Evolutionary conservation across 2,113 vertebrate species (phyloP).

Genomic region (Sclerurus mexicanus): DNA sequence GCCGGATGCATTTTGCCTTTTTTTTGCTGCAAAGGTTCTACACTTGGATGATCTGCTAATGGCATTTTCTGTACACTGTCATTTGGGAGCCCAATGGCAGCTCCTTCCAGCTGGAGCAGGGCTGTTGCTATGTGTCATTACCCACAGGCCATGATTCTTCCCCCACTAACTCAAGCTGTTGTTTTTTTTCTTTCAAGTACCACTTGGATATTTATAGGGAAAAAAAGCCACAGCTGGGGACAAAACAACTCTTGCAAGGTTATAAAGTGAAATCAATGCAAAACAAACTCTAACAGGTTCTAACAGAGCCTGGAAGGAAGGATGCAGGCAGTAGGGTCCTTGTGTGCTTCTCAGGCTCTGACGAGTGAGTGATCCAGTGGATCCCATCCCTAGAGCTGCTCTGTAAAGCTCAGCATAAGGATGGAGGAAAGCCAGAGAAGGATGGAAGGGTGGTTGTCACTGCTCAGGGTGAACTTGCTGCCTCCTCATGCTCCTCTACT

Average conservation of each 20-base stretch:
- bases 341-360: not conserved
- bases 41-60: slow-evolving; percentile 11
- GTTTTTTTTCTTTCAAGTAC: not conserved
- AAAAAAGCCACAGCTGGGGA: not conserved
- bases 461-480: fast-evolving
- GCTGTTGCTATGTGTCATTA: slow-evolving; percentile 58
- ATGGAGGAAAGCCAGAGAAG: not conserved
- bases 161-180: not conserved
- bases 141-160: slow-evolving; percentile 30
- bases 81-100: slow-evolving; percentile 23
- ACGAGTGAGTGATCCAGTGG: not conserved
- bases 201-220: slow-evolving; percentile 34
- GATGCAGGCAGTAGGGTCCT: not conserved
- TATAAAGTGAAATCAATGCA: not conserved
- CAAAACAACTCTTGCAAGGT: not conserved
- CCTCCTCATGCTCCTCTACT: not conserved
- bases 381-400: not conserved
- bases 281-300: not conserved
- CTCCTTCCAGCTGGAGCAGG: slow-evolving; percentile 27
- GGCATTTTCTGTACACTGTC: slow-evolving; percentile 20
- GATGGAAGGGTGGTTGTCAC: not conserved
- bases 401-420: fast-evolving
- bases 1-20: not conserved
- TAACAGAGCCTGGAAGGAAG: not conserved
- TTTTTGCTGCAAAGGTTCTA: not conserved